Conservation (phyloP, 2,888 invertebrate genomes). For the Cantharis lateralis region DNA sequence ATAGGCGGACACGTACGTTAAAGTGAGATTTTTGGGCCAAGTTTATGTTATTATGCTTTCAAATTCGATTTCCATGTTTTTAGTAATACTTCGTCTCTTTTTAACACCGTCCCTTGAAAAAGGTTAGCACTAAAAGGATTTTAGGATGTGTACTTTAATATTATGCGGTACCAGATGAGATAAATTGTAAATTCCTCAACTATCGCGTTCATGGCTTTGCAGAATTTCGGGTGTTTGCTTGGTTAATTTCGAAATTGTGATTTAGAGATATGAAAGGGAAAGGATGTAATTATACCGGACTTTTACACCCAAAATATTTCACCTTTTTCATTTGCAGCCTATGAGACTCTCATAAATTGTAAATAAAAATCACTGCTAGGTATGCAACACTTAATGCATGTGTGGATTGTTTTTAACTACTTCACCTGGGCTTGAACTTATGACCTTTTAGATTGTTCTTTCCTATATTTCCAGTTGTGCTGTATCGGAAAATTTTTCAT, state of each 20-base stretch:
- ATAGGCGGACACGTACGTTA: conserved; percentile 19
- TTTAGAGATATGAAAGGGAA: conserved; percentile 26
- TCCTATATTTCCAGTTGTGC: neutral
- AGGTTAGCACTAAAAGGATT: conserved; percentile 20
- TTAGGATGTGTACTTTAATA: conserved; percentile 19
- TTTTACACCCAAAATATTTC: conserved; percentile 13
- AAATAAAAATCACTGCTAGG: neutral
- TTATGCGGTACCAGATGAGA: conserved; percentile 19
- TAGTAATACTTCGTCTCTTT: conserved; percentile 4
- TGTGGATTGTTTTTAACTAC: too few relatives aligned
- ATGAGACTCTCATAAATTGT: conserved; percentile 6
- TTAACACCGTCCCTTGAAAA: conserved; percentile 5
- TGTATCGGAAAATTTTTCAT: neutral
- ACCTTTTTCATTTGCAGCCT: conserved; percentile 16
- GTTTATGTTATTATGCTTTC: conserved; percentile 31
- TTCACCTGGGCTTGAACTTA: too few relatives aligned
- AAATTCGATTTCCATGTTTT: conserved; percentile 19
- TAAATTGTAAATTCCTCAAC: conserved; percentile 31
- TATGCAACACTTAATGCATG: too few relatives aligned
- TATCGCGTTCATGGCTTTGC: conserved; percentile 22
- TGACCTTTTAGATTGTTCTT: too few relatives aligned
- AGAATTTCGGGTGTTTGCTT: conserved; percentile 30
- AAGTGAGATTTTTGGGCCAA: conserved; percentile 27
- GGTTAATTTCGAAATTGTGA: conserved; percentile 30
- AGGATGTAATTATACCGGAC: conserved; percentile 20